Evolutionary conservation across 2,888 invertebrate genomes (phyloP), one percentile per base, ranked within the genome.

Genomic region (Villa cingulata): DNA sequence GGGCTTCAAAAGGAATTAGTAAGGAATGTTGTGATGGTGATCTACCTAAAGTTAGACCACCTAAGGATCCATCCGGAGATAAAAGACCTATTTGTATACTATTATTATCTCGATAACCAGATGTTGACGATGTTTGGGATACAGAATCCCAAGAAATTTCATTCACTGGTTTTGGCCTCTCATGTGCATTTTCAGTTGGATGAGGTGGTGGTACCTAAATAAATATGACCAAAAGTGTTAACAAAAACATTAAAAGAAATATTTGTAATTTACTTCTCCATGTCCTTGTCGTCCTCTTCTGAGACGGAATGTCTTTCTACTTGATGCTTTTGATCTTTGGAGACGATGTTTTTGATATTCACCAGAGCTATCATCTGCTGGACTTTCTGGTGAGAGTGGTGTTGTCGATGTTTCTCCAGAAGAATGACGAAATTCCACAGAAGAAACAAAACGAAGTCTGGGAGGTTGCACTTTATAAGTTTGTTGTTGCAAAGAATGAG

Each of bases 251-350:
- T 34, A 34, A 34, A 34, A 34, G 12, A 16, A 29, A 20, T 53
- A 58, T 59, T 54, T 62, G 60, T 50, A 59, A 0, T 62, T 65
- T 67, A 84, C 83, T 68, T 86, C 85, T 38, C 79, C 75, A 55
- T 79, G 80, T 48, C 71, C 79, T 60, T 75, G 80, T 59, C 86
- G 76, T 64, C 85, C 86, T 64, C 86, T 84, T 55, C 86, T 76
- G 51, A 89, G 75, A 52, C 91, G 80, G 71, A 95, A 95, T 0
- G 94, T 94, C 70, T 90, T 92, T 58, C 94, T 79, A 59, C 91
- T 94, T 62, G 90, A 92, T 34, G 90, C 92, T 70, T 91, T 94
- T 46, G 91, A 84, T 18, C 95, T 77, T 63, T 95, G 95, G 48
- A 95, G 74, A 5, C 90, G 74, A 32, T 62, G 76, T 72, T 67